Evolutionary conservation across 2,888 invertebrate genomes (phyloP).

Genomic region (Melanargia galathea): DNA sequence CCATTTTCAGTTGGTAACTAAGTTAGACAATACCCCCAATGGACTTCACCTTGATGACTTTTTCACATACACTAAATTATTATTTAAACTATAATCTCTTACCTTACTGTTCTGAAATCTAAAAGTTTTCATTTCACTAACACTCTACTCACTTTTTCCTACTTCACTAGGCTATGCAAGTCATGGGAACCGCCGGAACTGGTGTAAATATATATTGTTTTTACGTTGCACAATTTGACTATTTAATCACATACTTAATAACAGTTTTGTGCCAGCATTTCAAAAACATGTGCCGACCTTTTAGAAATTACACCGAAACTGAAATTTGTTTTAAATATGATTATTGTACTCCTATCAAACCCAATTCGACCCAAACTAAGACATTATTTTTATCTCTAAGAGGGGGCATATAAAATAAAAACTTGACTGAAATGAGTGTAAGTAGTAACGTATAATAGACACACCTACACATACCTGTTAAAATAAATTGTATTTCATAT

Average conservation of each 20-base stretch:
- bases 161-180: conserved; percentile 91
- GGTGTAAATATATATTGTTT: conserved; percentile 89
- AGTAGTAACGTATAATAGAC: conserved; percentile 24
- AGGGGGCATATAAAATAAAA: conserved; percentile 47
- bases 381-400: conserved; percentile 43
- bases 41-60: conserved; percentile 19
- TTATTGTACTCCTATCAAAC: conserved; percentile 22
- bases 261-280: conserved; percentile 46
- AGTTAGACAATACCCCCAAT: no score
- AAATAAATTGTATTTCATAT: not conserved
- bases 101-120: conserved; percentile 23
- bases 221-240: conserved; percentile 75
- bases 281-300: conserved; percentile 54
- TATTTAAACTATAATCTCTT: conserved; percentile 10
- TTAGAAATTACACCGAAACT: conserved; percentile 42
- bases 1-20: no score
- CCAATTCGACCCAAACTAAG: conserved; percentile 24
- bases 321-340: conserved; percentile 24
- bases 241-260: conserved; percentile 56
- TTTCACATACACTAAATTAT: conserved; percentile 29
- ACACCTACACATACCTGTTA: not conserved
- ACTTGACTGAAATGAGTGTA: conserved; percentile 56
- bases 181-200: conserved; percentile 94
- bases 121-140: conserved; percentile 59
- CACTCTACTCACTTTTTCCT: conserved; percentile 70